Evolutionary conservation across 2,888 invertebrate species (phyloP).

Genomic region (Empis stercorea): DNA sequence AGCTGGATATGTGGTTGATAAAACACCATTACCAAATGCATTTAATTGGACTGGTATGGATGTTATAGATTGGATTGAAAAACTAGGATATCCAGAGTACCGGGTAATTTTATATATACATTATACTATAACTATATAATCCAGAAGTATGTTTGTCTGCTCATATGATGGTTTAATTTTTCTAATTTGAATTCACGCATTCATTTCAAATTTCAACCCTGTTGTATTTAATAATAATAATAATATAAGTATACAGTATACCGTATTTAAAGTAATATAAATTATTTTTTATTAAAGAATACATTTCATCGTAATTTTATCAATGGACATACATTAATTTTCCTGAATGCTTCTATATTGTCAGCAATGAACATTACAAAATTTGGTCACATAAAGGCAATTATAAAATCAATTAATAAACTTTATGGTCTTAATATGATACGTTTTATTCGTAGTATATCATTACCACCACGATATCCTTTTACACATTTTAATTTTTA

Average conservation of each 20-base stretch:
- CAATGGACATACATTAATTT: constrained; percentile 36
- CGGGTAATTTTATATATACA: constrained; percentile 29
- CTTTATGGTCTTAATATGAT: constrained; percentile 37
- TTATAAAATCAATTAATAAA: constrained; percentile 30
- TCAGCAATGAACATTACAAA: constrained; percentile 38
- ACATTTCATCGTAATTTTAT: constrained; percentile 37
- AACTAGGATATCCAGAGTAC: constrained; percentile 40
- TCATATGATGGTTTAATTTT: too few species aligned
- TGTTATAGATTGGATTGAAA: constrained; percentile 39
- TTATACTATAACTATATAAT: too few species aligned
- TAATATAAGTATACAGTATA: too few species aligned
- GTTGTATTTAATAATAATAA: too few species aligned
- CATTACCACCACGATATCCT: constrained; percentile 37
- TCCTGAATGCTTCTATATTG: constrained; percentile 39
- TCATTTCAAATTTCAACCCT: too few species aligned
- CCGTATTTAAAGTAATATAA: background rate
- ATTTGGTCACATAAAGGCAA: constrained; percentile 36
- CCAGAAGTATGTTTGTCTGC: too few species aligned
- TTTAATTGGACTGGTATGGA: constrained; percentile 38
- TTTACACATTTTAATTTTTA: constrained; percentile 41
- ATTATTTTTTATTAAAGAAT: constrained; percentile 23
- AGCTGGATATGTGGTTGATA: constrained; percentile 32
- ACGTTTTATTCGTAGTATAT: constrained; percentile 34
- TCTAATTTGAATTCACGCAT: too few species aligned
- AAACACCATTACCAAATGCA: constrained; percentile 32